Evolutionary conservation across 2,888 invertebrate species (phyloP).

Genomic region (Thumatha senex): DNA sequence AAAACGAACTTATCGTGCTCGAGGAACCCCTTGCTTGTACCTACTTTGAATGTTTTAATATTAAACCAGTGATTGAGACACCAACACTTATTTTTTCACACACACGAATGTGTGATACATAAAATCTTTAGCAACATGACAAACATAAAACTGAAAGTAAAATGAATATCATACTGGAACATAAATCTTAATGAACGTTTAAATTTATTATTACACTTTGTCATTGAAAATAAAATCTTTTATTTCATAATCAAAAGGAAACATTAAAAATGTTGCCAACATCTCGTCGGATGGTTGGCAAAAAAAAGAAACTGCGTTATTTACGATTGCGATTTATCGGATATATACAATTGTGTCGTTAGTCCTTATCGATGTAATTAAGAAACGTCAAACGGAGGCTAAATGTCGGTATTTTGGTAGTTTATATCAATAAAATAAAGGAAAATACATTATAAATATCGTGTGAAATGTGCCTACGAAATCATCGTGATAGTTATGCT

Average conservation of each 20-base stretch:
- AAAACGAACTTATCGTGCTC: too few species aligned
- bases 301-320: constrained; percentile 34
- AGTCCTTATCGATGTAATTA: constrained; percentile 43
- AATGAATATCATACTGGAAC: constrained; percentile 1
- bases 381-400: constrained; percentile 40
- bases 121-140: constrained; percentile 9
- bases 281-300: constrained; percentile 17
- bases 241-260: constrained; percentile 41
- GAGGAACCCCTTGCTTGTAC: too few species aligned
- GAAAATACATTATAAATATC: constrained; percentile 32
- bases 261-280: constrained; percentile 38
- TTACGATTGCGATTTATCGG: constrained; percentile 46
- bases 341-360: constrained; percentile 42
- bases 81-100: neutral
- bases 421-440: constrained; percentile 32
- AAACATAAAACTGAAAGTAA: constrained; percentile 16
- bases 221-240: constrained; percentile 30
- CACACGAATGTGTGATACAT: constrained; percentile 10
- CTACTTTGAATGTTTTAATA: neutral
- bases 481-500: constrained; percentile 2
- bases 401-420: constrained; percentile 33
- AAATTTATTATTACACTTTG: constrained; percentile 15
- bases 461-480: constrained; percentile 34
- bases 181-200: constrained; percentile 9
- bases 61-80: neutral